Evolutionary conservation across 2,113 vertebrate species (phyloP).

Genomic region (Pseudopipra pipra): DNA sequence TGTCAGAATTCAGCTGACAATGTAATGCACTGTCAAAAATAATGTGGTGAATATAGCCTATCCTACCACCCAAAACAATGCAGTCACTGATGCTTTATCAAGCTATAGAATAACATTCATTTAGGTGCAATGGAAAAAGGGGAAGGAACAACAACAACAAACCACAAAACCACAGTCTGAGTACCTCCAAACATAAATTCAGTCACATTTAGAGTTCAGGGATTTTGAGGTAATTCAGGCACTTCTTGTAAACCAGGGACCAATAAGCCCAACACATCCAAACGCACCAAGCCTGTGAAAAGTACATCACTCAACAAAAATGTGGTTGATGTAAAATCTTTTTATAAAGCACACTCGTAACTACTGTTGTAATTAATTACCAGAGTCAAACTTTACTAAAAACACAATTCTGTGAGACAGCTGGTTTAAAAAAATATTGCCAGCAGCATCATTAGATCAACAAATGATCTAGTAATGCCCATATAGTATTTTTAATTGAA

Average conservation of each 20-base stretch:
- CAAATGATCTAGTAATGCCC: not conserved
- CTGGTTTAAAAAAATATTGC: not conserved
- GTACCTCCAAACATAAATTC: not conserved
- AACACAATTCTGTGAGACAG: not conserved
- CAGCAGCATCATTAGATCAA: not conserved
- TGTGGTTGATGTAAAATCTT: not conserved
- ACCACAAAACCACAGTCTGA: not conserved
- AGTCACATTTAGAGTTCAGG: not conserved
- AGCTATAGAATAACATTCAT: not conserved
- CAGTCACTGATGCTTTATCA: not conserved
- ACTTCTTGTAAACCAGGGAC: not conserved
- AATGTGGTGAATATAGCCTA: not conserved
- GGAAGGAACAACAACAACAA: not conserved
- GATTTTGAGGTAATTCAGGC: not conserved
- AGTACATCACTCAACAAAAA: not conserved
- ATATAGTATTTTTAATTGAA: not conserved
- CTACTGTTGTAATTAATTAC: not conserved
- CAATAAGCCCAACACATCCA: not conserved
- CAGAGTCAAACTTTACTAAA: not conserved
- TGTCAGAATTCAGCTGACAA: not conserved
- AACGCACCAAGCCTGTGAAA: not conserved
- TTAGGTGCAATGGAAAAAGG: accelerated
- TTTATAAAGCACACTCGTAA: not conserved
- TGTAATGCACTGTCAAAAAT: not conserved
- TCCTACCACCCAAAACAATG: not conserved